These are phyloP conservation scores for Solenopsis invicta DNA, from an alignment of 1,140 invertebrate species.

Conservation along the genomic window DNA sequence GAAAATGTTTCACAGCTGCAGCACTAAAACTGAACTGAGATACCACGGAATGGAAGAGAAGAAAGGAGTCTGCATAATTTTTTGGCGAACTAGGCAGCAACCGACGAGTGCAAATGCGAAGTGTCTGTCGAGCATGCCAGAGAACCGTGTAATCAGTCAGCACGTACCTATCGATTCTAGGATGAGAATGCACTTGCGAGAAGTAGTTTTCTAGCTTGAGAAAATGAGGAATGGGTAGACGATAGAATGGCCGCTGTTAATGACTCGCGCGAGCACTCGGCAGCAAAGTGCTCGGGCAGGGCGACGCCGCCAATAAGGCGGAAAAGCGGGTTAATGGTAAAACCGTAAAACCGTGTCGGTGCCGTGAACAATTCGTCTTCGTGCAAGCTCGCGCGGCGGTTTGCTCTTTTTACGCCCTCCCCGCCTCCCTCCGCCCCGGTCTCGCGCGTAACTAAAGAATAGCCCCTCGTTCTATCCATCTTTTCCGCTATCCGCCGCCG, in stretches of 20 bases:
- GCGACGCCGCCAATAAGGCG: slow-evolving; percentile 48
- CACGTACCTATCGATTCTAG: slow-evolving; percentile 9
- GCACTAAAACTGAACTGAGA: slow-evolving; percentile 12
- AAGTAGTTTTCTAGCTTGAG: slow-evolving; percentile 23
- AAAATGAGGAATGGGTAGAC: not conserved
- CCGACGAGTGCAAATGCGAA: slow-evolving; percentile 16
- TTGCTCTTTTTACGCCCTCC: slow-evolving; percentile 20
- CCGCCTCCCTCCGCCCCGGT: not conserved
- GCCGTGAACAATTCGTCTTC: slow-evolving; percentile 45
- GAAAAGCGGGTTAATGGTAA: slow-evolving; percentile 57
- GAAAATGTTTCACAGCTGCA: not conserved
- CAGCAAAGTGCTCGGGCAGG: not conserved
- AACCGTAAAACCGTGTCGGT: slow-evolving; percentile 40
- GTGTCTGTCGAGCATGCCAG: not conserved
- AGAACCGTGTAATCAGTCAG: not conserved
- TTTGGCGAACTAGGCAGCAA: not conserved
- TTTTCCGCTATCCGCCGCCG: slow-evolving; percentile 39
- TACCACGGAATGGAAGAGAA: not conserved
- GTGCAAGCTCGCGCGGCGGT: not conserved
- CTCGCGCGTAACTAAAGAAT: slow-evolving; percentile 45
- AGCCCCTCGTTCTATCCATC: slow-evolving; percentile 38
- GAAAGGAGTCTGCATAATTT: not conserved
- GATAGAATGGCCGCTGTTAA: slow-evolving; percentile 24
- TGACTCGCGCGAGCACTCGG: slow-evolving; percentile 33
- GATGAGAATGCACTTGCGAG: slow-evolving; percentile 39